These are phyloP conservation scores for Limnephilus auricula DNA, from an alignment of 2,888 invertebrate genomes.

Conservation along the genomic window DNA sequence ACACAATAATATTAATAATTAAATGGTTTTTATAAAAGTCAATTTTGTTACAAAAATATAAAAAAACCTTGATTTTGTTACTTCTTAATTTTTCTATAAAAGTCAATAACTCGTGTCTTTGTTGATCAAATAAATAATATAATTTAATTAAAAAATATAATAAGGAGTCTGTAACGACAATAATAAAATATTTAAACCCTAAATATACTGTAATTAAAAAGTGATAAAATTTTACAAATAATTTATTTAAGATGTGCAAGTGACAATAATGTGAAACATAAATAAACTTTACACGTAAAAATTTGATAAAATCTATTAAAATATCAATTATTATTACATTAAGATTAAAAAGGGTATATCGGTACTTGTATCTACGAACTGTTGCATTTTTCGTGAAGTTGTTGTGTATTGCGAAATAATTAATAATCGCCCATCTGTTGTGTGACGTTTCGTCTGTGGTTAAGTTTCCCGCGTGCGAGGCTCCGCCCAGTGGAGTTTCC, in stretches of 20 bases:
- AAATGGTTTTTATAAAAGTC: background rate
- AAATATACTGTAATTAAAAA: background rate
- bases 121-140: constrained; percentile 8
- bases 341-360: background rate
- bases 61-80: background rate
- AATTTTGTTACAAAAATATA: constrained; percentile 8
- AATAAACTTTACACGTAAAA: background rate
- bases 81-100: background rate
- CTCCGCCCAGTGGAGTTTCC: constrained; percentile 55
- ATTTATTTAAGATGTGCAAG: background rate
- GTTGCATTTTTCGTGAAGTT: constrained; percentile 16
- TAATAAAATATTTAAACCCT: background rate
- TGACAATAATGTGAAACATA: constrained; percentile 18
- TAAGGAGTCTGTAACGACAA: constrained; percentile 36
- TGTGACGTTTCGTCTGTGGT: constrained; percentile 25
- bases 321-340: background rate
- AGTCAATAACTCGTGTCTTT: constrained; percentile 21
- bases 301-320: background rate
- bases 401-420: constrained; percentile 28
- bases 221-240: constrained; percentile 24
- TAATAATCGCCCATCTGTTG: background rate
- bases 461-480: constrained; percentile 40
- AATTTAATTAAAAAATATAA: background rate
- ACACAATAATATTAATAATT: background rate
- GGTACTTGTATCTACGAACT: background rate